A percentile compares a stretch with the other conserved stretches of the same genome.
Evolutionary conservation across 2,888 invertebrate species (phyloP).

Genomic region (Sialis lutaria): DNA sequence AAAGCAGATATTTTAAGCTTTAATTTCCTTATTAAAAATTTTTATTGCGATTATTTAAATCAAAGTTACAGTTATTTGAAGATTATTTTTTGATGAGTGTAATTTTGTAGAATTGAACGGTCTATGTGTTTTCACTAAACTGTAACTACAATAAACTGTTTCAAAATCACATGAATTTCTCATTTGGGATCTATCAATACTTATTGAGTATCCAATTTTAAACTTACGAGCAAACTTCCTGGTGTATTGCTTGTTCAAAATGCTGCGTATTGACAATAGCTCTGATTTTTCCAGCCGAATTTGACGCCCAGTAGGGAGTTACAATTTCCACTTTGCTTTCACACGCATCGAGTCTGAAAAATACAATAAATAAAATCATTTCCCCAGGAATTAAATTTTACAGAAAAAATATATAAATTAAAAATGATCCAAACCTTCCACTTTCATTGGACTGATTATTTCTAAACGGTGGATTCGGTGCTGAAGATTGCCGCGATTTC

Average conservation of each 20-base stretch:
- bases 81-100: too few relatives aligned
- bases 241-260: constrained; percentile 88
- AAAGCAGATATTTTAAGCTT: too few relatives aligned
- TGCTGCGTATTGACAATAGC: constrained; percentile 90
- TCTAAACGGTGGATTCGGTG: constrained; percentile 21
- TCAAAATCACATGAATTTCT: too few relatives aligned
- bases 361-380: constrained; percentile 5
- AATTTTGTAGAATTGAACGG: too few relatives aligned
- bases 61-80: too few relatives aligned
- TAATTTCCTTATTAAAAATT: too few relatives aligned
- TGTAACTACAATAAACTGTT: too few relatives aligned
- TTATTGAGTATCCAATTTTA: background rate
- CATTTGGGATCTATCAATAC: background rate
- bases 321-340: constrained; percentile 85
- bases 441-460: constrained; percentile 32
- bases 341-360: constrained; percentile 64
- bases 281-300: constrained; percentile 77
- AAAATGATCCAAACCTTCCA: constrained; percentile 25
- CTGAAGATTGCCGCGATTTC: constrained; percentile 30
- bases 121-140: too few relatives aligned
- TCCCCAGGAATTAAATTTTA: background rate
- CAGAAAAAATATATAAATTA: background rate
- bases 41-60: too few relatives aligned
- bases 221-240: constrained; percentile 83
- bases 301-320: constrained; percentile 88